phyloP scores from a whole-genome alignment of 2,888 invertebrate species.

The Leistus spinibarbis region DNA sequence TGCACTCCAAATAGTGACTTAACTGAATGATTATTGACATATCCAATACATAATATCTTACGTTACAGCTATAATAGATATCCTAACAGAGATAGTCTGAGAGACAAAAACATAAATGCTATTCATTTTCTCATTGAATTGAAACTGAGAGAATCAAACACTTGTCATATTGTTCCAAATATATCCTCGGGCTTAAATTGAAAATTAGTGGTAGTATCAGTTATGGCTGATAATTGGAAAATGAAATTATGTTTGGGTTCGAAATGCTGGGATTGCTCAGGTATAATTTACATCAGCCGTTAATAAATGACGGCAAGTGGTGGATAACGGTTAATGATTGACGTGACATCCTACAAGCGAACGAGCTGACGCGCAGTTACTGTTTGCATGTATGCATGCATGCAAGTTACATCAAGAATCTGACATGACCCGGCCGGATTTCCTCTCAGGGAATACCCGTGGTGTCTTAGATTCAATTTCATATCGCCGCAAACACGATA shows the following conservation, averaged over 20 bases:
- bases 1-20: not conserved
- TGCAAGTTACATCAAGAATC: not conserved
- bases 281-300: no score
- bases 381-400: conserved; percentile 5
- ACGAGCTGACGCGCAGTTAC: not conserved
- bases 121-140: no score
- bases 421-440: conserved; percentile 21
- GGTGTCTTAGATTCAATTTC: conserved; percentile 28
- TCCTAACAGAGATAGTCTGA: no score
- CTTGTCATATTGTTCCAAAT: no score
- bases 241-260: not conserved
- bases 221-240: not conserved
- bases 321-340: not conserved
- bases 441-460: conserved; percentile 18
- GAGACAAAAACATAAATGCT: no score
- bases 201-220: not conserved
- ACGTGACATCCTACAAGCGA: not conserved
- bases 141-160: no score
- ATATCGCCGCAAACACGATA: not conserved
- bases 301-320: not conserved
- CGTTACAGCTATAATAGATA: no score
- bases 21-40: not conserved
- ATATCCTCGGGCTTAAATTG: no score
- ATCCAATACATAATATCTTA: no score
- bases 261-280: not conserved